Evolutionary conservation across 2,797 vertebrate species (phyloP), one percentile per base, ranked within the genome.

Genomic region (Erethizon dorsatum): DNA sequence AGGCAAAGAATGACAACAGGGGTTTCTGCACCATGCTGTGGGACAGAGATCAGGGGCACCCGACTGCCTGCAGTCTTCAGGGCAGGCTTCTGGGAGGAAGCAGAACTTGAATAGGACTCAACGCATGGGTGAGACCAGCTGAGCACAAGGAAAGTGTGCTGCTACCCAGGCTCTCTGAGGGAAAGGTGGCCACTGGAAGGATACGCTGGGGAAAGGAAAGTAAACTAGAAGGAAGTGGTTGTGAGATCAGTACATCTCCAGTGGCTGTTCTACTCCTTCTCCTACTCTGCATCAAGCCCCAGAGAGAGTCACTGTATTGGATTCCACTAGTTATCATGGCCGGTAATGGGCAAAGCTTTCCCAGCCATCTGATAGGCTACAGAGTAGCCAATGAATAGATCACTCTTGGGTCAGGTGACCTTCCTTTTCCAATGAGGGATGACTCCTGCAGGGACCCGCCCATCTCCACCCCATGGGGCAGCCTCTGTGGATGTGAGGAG

Each of bases 31-130:
- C 10, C 12, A 11, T 37, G 33, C 26, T 54, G 9, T 37, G 41
- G 26, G 37, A 84, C 0, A 0, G 0, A 89, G 84, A 59, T 75
- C 7, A 77, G 47, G 14, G 6, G 4, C 0, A 5, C 6, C n/a
- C 28, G 13, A 18, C 47, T 67, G 15, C 15, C 83, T 65, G 69
- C 20, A 37, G 50, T 18, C 24, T 5, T 69, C 87, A 69, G 22
- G 22, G 22, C 12, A 95, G 78, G 67, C n/a, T 54, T 83, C 75
- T 12, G 14, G 31, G 69, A 84, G 37, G 78, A 91, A 84, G 63
- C 31, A 91, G 67, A 95, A 63, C 45, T 41, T 18, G 95, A 80
- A 6, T 83, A 71, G 47, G 24, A 26, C 2, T 57, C 54, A 17
- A 6, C 2, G 12, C 4, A 9, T 0, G 7, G 6, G 45, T 59